These are phyloP conservation scores for Rugalucina vietnamica DNA, from an alignment of 2,888 invertebrate species.

Conservation along the genomic window DNA sequence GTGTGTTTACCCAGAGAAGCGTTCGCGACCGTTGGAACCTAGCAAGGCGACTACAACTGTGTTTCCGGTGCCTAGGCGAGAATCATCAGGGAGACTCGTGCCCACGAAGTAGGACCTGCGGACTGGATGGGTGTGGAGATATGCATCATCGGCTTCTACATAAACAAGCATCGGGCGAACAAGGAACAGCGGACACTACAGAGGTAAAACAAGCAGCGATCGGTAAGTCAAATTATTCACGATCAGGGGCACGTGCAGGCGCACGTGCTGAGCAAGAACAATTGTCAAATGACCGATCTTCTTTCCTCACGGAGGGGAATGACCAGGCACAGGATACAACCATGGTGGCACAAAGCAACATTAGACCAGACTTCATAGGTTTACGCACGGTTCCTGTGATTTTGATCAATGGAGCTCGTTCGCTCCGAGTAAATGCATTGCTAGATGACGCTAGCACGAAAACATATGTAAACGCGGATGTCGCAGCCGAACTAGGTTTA, in stretches of 20 bases:
- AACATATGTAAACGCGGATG: conserved; percentile 17
- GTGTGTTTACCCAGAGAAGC: not conserved
- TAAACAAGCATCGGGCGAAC: not conserved
- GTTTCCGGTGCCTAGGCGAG: conserved; percentile 39
- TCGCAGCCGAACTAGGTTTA: conserved; percentile 7
- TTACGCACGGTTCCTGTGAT: conserved; percentile 32
- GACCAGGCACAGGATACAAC: not conserved
- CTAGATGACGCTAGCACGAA: conserved; percentile 28
- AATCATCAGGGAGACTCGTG: conserved; percentile 29
- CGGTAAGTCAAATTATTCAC: too few relatives aligned
- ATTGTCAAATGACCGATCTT: not conserved
- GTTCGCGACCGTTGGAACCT: conserved; percentile 25
- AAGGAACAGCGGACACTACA: not conserved
- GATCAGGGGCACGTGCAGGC: not conserved
- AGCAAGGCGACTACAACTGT: conserved; percentile 28
- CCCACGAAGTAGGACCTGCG: not conserved
- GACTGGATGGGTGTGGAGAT: conserved; percentile 21
- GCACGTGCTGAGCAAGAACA: not conserved
- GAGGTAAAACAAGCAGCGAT: not conserved
- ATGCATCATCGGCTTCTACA: conserved; percentile 35
- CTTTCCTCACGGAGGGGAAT: not conserved
- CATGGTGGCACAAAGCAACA: not conserved
- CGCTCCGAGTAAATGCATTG: conserved; percentile 20
- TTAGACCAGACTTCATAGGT: not conserved
- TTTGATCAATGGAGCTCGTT: not conserved